These are phyloP conservation scores for Ginglymostoma cirratum DNA, from an alignment of 2,113 vertebrate species.

Conservation along the genomic window DNA sequence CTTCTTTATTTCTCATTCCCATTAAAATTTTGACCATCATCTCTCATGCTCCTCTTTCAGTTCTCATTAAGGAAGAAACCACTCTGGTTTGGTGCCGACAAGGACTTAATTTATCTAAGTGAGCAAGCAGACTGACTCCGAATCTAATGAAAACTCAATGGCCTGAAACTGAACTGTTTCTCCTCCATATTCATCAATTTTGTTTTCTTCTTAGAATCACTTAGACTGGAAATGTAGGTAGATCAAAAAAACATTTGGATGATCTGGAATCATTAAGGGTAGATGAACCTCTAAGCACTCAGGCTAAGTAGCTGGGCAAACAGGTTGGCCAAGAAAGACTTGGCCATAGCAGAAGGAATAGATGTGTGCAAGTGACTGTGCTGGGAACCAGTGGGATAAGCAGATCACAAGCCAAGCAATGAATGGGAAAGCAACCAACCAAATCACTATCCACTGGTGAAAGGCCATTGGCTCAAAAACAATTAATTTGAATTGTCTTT, in stretches of 20 bases:
- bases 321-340: background rate
- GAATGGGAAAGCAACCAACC: background rate
- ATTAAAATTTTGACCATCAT: background rate
- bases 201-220: background rate
- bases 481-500: background rate
- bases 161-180: too few relatives aligned
- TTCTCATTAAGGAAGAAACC: background rate
- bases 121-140: background rate
- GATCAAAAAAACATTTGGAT: background rate
- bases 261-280: background rate
- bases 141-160: too few relatives aligned
- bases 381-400: background rate
- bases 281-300: background rate
- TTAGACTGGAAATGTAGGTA: background rate
- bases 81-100: too few relatives aligned
- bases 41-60: background rate
- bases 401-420: background rate
- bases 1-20: background rate
- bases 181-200: too few relatives aligned
- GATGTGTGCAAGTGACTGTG: background rate
- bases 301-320: background rate
- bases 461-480: background rate
- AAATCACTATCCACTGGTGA: background rate
- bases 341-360: background rate
- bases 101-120: background rate